These are phyloP conservation scores for Pantala flavescens DNA, from an alignment of 1,140 invertebrate genomes.

Conservation along the genomic window DNA sequence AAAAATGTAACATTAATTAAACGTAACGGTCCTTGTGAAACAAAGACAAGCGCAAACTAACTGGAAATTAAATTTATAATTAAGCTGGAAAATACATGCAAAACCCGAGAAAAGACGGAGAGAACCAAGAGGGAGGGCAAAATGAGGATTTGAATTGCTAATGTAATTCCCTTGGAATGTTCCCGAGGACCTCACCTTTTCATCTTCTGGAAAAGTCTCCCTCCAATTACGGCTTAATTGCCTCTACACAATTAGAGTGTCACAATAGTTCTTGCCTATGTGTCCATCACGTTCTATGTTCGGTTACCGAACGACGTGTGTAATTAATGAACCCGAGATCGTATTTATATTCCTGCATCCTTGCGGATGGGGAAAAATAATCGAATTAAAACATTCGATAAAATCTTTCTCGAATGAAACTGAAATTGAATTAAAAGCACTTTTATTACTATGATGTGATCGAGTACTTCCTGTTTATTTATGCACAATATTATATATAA, in stretches of 20 bases:
- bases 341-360: too few relatives aligned
- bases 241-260: not conserved
- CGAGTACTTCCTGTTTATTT: too few relatives aligned
- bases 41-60: slow-evolving; percentile 6
- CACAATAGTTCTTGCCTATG: not conserved
- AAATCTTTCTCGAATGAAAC: too few relatives aligned
- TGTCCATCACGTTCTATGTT: too few relatives aligned
- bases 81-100: not conserved
- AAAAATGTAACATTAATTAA: not conserved
- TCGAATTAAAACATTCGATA: too few relatives aligned
- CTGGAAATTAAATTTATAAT: slow-evolving; percentile 11
- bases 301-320: too few relatives aligned
- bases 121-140: not conserved
- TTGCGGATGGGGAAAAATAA: too few relatives aligned
- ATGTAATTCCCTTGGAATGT: not conserved
- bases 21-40: not conserved
- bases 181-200: not conserved
- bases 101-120: not conserved
- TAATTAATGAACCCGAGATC: too few relatives aligned
- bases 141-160: not conserved
- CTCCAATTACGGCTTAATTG: slow-evolving; percentile 1
- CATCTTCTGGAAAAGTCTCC: not conserved
- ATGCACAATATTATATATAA: too few relatives aligned
- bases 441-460: too few relatives aligned
- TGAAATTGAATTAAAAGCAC: too few relatives aligned